A percentile compares a stretch with the other conserved stretches of the same genome.
These are phyloP conservation scores for Aethes cnicana DNA, from an alignment of 2,888 invertebrate species.

Conservation along the genomic window DNA sequence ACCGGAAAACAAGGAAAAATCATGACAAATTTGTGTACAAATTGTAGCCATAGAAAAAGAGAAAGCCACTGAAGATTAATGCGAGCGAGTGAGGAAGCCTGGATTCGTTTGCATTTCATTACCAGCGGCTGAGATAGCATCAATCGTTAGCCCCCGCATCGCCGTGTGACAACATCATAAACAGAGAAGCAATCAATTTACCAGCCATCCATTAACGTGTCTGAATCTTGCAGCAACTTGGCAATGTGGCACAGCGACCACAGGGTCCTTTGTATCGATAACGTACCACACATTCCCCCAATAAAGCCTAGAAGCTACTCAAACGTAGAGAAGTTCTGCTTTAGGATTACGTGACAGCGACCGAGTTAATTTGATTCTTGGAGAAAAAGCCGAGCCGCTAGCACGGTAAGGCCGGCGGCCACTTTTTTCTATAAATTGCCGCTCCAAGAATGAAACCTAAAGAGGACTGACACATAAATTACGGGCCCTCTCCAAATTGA, in stretches of 20 bases:
- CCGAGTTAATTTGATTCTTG: slow-evolving; percentile 15
- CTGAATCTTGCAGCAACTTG: slow-evolving; percentile 4
- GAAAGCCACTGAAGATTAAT: slow-evolving; percentile 67
- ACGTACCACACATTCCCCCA: background rate
- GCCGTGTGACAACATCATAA: slow-evolving; percentile 25
- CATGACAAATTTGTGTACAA: slow-evolving; percentile 65
- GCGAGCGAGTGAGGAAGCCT: slow-evolving; percentile 52
- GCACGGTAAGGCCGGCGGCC: slow-evolving; percentile 3
- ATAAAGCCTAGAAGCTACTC: background rate
- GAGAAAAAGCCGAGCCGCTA: slow-evolving; percentile 6
- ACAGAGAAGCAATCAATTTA: slow-evolving; percentile 27
- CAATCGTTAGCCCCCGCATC: slow-evolving; percentile 29
- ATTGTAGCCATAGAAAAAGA: slow-evolving; percentile 66
- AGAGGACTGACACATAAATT: slow-evolving; percentile 26
- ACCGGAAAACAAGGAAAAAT: slow-evolving; percentile 40
- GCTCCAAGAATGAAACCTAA: slow-evolving; percentile 17
- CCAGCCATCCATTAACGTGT: slow-evolving; percentile 19
- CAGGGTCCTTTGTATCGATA: background rate
- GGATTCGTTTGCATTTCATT: slow-evolving; percentile 69
- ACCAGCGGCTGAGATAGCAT: slow-evolving; percentile 40
- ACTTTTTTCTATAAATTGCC: slow-evolving; percentile 20
- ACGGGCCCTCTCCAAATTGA: slow-evolving; percentile 27
- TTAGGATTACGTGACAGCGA: background rate
- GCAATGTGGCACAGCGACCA: background rate
- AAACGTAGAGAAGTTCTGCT: background rate